These are phyloP conservation scores for Rhodophaea formosa DNA, from an alignment of 2,888 invertebrate species.

Conservation along the genomic window DNA sequence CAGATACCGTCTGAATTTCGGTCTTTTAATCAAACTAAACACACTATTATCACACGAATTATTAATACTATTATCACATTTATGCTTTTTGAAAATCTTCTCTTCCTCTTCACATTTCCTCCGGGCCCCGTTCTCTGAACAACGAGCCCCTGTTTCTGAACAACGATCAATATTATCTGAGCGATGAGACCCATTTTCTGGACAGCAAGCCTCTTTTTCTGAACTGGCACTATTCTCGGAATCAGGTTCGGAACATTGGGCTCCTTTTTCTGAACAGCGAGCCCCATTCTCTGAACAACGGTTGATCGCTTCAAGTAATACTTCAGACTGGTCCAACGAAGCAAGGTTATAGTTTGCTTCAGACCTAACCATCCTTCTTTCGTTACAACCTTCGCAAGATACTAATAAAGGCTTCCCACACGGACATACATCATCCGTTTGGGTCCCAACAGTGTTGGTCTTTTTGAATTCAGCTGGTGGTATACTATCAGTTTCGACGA, in stretches of 20 bases:
- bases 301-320: constrained; percentile 79
- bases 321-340: constrained; percentile 60
- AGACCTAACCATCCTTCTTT: constrained; percentile 63
- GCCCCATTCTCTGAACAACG: constrained; percentile 54
- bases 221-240: too few relatives aligned
- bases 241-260: too few relatives aligned
- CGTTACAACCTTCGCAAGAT: constrained; percentile 48
- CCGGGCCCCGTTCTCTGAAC: constrained; percentile 43
- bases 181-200: too few relatives aligned
- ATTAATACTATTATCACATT: constrained; percentile 73
- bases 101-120: constrained; percentile 55
- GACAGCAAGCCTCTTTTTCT: too few relatives aligned
- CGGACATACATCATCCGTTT: constrained; percentile 67
- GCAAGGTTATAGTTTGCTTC: constrained; percentile 65
- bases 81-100: constrained; percentile 65
- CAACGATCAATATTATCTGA: too few relatives aligned
- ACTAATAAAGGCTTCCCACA: constrained; percentile 56
- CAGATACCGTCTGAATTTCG: constrained; percentile 61
- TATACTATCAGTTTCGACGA: constrained; percentile 49
- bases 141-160: constrained; percentile 42
- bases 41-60: constrained; percentile 52
- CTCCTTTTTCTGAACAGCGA: constrained; percentile 25
- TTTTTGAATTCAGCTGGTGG: constrained; percentile 57
- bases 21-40: constrained; percentile 63
- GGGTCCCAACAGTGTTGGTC: constrained; percentile 63